These are phyloP conservation scores for Cyclopterus lumpus DNA, from an alignment of 2,797 vertebrate genomes.

Conservation along the genomic window DNA sequence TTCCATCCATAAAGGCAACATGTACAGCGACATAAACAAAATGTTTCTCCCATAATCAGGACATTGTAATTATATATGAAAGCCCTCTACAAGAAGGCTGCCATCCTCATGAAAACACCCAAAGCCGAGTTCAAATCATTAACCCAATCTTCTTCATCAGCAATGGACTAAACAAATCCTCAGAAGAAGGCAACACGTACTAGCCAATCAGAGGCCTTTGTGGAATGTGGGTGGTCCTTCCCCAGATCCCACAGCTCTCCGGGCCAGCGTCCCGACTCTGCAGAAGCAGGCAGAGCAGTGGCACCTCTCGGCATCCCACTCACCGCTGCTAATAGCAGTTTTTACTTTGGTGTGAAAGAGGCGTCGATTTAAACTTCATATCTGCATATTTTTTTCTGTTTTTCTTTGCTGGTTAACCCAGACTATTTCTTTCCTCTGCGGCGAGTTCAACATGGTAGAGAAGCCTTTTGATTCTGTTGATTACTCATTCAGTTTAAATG, in stretches of 20 bases:
- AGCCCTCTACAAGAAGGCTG: no score
- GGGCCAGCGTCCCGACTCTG: background rate
- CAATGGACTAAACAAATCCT: background rate
- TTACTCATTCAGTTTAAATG: background rate
- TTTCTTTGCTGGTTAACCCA: background rate
- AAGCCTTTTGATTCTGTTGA: conserved; percentile 3
- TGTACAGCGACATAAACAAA: no score
- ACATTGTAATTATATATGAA: no score
- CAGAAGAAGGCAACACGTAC: no score
- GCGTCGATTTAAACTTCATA: background rate
- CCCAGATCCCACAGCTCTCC: background rate
- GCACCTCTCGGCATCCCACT: no score
- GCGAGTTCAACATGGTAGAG: background rate
- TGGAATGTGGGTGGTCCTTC: background rate
- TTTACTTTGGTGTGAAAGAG: background rate
- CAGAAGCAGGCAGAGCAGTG: no score
- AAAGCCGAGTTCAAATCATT: no score
- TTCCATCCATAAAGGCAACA: background rate
- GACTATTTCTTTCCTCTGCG: background rate
- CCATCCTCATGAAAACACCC: no score
- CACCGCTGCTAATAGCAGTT: background rate
- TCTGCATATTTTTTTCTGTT: conserved; percentile 10
- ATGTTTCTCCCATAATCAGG: no score
- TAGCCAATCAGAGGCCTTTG: background rate
- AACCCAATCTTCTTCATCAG: background rate